These are phyloP conservation scores for Brachionus rotundiformis DNA, from an alignment of 1,140 invertebrate species.

Conservation along the genomic window DNA sequence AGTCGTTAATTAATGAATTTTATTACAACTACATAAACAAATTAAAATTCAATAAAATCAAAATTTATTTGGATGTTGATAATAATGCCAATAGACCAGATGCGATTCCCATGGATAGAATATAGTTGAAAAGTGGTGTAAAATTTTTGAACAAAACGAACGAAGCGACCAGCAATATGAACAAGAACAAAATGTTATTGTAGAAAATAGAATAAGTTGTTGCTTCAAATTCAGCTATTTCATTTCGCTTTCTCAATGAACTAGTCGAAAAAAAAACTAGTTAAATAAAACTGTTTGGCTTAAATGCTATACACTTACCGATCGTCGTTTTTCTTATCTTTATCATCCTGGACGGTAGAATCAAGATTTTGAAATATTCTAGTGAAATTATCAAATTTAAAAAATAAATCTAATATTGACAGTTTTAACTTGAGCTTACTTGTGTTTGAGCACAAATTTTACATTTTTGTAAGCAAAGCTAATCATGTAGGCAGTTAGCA, in stretches of 20 bases:
- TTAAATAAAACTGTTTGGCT: slow-evolving; percentile 62
- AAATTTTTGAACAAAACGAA: slow-evolving; percentile 90
- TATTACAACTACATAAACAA: neutral
- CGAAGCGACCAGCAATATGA: slow-evolving; percentile 87
- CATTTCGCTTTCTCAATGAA: slow-evolving; percentile 98
- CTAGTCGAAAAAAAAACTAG: neutral
- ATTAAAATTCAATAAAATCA: neutral
- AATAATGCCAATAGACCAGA: slow-evolving; percentile 84
- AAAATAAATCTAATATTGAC: slow-evolving; percentile 52
- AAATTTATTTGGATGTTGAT: slow-evolving; percentile 69
- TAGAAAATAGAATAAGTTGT: slow-evolving; percentile 99
- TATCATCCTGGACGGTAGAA: slow-evolving; percentile 89
- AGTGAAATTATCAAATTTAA: slow-evolving; percentile 54
- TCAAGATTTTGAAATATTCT: slow-evolving; percentile 88
- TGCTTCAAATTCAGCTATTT: slow-evolving; percentile 97
- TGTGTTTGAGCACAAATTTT: slow-evolving; percentile 96
- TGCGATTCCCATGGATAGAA: slow-evolving; percentile 80
- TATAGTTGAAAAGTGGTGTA: slow-evolving; percentile 86
- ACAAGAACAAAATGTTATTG: slow-evolving; percentile 94
- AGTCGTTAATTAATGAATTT: neutral
- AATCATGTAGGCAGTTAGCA: slow-evolving; percentile 85
- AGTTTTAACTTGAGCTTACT: slow-evolving; percentile 67
- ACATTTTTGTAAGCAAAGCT: slow-evolving; percentile 95
- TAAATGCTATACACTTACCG: neutral
- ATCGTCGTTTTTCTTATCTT: slow-evolving; percentile 66